Conservation (phyloP, 2,113 vertebrate species). For the Calonectris borealis region DNA sequence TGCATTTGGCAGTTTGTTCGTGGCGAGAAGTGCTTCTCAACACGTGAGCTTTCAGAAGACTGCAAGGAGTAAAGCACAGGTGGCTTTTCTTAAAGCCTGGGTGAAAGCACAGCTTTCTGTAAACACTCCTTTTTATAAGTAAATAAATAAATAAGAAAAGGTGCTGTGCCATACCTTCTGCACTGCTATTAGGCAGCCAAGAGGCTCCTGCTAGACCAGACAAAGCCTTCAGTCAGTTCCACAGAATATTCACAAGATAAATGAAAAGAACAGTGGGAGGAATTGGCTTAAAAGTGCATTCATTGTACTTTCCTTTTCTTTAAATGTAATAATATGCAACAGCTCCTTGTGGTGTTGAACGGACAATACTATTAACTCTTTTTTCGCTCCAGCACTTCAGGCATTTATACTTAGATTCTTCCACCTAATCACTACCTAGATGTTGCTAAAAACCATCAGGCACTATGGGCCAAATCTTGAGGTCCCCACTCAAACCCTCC, state of each 20-base stretch:
- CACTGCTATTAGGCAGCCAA: neutral
- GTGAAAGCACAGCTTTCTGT: conserved; percentile 17
- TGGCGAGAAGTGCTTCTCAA: neutral
- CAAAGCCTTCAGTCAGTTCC: conserved; percentile 19
- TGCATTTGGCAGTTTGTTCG: neutral
- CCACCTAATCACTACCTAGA: conserved; percentile 9
- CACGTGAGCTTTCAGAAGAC: neutral
- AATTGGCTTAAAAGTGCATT: conserved; percentile 24
- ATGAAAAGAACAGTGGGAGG: conserved; percentile 54
- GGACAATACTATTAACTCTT: conserved; percentile 12
- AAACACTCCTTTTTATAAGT: conserved; percentile 2
- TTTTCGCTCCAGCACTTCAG: neutral
- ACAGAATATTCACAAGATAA: conserved; percentile 27
- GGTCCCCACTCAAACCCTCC: neutral
- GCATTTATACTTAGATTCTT: neutral
- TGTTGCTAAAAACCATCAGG: neutral
- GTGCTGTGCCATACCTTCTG: neutral
- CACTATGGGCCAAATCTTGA: neutral
- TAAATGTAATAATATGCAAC: conserved; percentile 16
- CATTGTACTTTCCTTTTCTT: conserved; percentile 13
- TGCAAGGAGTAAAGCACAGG: neutral
- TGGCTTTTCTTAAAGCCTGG: neutral
- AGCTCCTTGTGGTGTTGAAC: neutral
- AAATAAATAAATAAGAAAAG: neutral
- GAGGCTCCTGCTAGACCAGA: conserved; percentile 20